These are phyloP conservation scores for Cromileptes altivelis DNA, from an alignment of 2,113 vertebrate genomes.

Conservation along the genomic window DNA sequence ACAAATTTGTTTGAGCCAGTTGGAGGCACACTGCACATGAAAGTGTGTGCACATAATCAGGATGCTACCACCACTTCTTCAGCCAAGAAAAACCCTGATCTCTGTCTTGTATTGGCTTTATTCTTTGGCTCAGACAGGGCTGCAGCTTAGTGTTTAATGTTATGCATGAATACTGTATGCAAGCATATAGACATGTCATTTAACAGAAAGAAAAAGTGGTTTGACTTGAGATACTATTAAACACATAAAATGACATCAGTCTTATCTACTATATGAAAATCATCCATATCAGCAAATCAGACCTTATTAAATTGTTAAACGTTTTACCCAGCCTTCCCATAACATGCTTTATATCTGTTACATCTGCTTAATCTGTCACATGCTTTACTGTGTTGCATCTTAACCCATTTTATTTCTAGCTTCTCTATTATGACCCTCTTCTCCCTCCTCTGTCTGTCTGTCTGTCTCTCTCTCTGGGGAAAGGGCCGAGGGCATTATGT, in stretches of 20 bases:
- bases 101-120: background rate
- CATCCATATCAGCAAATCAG: slow-evolving; percentile 15
- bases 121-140: background rate
- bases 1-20: too few relatives aligned
- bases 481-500: slow-evolving; percentile 72
- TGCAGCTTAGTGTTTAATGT: background rate
- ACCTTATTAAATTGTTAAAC: slow-evolving; percentile 44
- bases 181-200: background rate
- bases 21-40: too few relatives aligned
- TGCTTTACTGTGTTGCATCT: slow-evolving; percentile 25
- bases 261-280: slow-evolving; percentile 17
- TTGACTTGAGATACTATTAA: slow-evolving; percentile 53
- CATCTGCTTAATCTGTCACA: slow-evolving; percentile 38
- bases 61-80: too few relatives aligned
- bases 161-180: background rate
- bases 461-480: slow-evolving; percentile 56
- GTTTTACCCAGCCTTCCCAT: slow-evolving; percentile 12
- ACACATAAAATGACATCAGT: slow-evolving; percentile 14
- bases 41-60: too few relatives aligned
- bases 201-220: slow-evolving; percentile 1
- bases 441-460: slow-evolving; percentile 30
- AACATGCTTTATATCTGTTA: slow-evolving; percentile 37
- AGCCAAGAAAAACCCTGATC: too few relatives aligned
- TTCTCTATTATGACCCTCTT: slow-evolving; percentile 29
- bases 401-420: slow-evolving; percentile 37